Evolutionary conservation across 2,797 vertebrate species (phyloP), one percentile per base, ranked within the genome.

Genomic region (Enteromius argenteus): DNA sequence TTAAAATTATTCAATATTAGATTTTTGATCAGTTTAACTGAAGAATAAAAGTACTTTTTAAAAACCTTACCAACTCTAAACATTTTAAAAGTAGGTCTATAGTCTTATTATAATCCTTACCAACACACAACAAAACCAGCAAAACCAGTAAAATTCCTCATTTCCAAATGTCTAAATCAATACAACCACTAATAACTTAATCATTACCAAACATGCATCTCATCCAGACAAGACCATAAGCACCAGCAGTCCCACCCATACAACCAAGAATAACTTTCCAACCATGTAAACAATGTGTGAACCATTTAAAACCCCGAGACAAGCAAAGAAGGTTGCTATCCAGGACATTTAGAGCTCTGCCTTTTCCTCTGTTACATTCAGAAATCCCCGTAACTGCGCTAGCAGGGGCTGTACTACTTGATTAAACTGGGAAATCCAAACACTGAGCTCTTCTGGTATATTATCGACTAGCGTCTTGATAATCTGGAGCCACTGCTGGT

Each of bases 401-500:
- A 95, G 58, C 81, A 95, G 79, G 8, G 93, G 89, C 0, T 21
- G 0, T 30, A 94, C 0, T 17, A 81, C 39, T 46, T 90, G 78
- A 90, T 92, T 93, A 72, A 93, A 37, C 92, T 93, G 91, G 91
- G 89, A 88, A 68, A 95, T 90, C 95, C 94, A 95, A 84, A 89
- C 77, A 91, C 64, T 91, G 90, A 95, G 19, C 80, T 89, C 91
- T 87, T 94, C 93, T 17, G 94, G 94, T 37, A 94, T 86, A 90
- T 94, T 94, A 93, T 87, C 89, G 90, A 91, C 89, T 91, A 96
- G 90, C 84, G 89, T 89, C 94, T 92, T 93, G 94, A 94, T 94
- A 92, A 95, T 81, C 83, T 91, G 91, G 86, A 66, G 91, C 94
- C 93, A 95, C 88, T 58, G 91, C 85, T 85, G 87, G 85, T 92